A percentile compares a stretch with the other conserved stretches of the same genome.
Conservation (phyloP, 2,888 invertebrate genomes). For the Morinoia aosen region DNA sequence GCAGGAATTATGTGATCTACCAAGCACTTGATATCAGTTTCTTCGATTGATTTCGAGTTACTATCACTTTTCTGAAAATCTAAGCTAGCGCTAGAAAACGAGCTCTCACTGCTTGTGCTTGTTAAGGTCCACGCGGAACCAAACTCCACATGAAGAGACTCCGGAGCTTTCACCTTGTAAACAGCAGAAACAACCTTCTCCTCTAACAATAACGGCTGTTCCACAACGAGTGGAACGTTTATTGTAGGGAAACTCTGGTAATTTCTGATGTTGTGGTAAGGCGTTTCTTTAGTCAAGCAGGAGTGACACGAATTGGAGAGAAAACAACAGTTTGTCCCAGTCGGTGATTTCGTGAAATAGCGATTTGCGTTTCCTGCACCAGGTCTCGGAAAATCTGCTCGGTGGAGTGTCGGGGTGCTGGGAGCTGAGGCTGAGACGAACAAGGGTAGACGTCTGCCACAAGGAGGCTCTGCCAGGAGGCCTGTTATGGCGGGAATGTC, state of each 20-base stretch:
- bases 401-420: not conserved
- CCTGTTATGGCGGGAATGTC: conserved; percentile 8
- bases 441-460: not conserved
- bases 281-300: conserved; percentile 37
- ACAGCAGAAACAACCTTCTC: not conserved
- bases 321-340: conserved; percentile 14
- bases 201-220: not conserved
- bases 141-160: not conserved
- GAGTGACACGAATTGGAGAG: conserved; percentile 33
- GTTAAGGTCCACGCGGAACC: not conserved
- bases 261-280: not conserved
- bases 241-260: conserved; percentile 11
- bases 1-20: conserved; percentile 10
- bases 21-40: conserved; percentile 33
- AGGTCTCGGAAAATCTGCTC: not conserved
- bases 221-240: not conserved
- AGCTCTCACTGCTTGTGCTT: conserved; percentile 26
- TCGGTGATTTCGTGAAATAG: not conserved
- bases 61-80: conserved; percentile 35
- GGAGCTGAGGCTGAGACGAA: not conserved
- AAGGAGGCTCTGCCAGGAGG: not conserved
- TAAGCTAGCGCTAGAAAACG: not conserved
- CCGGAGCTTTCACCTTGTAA: not conserved
- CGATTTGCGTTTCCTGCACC: not conserved
- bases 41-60: conserved; percentile 5